phyloP scores from a whole-genome alignment of 2,113 vertebrate species.

The Campylomormyrus numenius region DNA sequence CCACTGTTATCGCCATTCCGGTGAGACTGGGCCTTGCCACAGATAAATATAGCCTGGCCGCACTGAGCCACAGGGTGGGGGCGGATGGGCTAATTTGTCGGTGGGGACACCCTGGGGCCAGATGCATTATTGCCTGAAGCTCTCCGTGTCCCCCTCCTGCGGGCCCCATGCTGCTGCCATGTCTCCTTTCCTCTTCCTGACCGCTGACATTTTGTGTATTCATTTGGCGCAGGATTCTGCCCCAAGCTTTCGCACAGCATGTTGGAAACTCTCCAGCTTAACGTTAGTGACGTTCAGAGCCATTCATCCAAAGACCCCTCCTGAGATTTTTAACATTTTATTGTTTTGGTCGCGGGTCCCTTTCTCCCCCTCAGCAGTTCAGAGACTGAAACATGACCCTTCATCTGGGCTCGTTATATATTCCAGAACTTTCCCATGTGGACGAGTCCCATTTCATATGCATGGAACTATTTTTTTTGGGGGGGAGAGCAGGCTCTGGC shows the following conservation, averaged over 20 bases:
- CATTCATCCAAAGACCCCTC: background rate
- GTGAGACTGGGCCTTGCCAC: background rate
- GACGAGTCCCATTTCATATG: background rate
- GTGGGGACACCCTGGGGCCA: background rate
- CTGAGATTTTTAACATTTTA: background rate
- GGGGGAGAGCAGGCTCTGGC: background rate
- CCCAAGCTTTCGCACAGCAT: background rate
- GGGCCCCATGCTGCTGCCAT: background rate
- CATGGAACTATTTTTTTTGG: background rate
- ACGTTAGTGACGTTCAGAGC: background rate
- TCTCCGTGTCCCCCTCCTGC: background rate
- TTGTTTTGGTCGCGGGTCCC: background rate
- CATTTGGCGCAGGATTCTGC: too few species aligned
- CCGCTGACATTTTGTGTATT: background rate
- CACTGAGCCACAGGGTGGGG: background rate
- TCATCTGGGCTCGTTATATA: background rate
- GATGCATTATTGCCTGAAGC: background rate
- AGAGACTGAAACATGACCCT: background rate
- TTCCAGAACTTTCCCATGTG: background rate
- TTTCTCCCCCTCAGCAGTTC: background rate
- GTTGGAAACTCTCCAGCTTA: background rate
- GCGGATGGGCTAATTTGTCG: background rate
- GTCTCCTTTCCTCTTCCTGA: background rate
- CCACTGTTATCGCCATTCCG: background rate
- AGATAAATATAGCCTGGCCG: background rate